Base-by-base conservation (phyloP, 2,888 invertebrate genomes). In the Oegoconia quadripuncta region DNA sequence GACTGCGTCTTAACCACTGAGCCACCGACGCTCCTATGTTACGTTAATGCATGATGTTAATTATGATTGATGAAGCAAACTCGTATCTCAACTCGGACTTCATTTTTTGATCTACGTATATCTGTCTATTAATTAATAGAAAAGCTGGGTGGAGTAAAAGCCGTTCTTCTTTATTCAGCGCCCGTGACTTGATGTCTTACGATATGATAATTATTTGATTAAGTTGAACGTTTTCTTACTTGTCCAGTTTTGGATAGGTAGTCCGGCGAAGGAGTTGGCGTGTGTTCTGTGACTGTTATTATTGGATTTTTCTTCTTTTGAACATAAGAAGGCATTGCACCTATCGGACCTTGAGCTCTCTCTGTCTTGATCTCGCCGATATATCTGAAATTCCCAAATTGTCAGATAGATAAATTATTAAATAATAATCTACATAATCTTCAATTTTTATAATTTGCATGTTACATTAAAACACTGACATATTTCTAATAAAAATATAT, bases 231-330 rank as follows among this genome's bases (percentile, higher is more conserved):
- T 39, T 39, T 44, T 27, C 48, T 51, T 50, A 81, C 84, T 52
- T 82, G 95, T 86, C 94, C 88, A 1, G 88, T 87, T 64, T 93
- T 92, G 0, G 84, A 82, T 51, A 95, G 88, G 64, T 93, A 95
- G 71, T 97, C 96, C 0, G 96, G 96, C 1, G 96, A 96, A 0
- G 96, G 96, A 3, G 95, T 93, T 0, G 97, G 97, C 0, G 97
- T 97, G 65, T 98, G 97, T 67, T 98, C 97, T 0, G 98, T 98
- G 6, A 98, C 97, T 0, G 97, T 98, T 41, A 98, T 98, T 37
- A 98, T 98, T 0, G 98, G 98, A 79, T 97, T 97, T 37, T 95
- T 92, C 44, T 94, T 93, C 49, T 93, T 92, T 57, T 90, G 91
- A 32, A 78, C 50, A 37, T 78, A 73, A 4, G 76, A 64, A 1